A percentile compares a stretch with the other conserved stretches of the same genome.
Conservation (phyloP, 2,113 vertebrate species). For the Xenopus borealis region DNA sequence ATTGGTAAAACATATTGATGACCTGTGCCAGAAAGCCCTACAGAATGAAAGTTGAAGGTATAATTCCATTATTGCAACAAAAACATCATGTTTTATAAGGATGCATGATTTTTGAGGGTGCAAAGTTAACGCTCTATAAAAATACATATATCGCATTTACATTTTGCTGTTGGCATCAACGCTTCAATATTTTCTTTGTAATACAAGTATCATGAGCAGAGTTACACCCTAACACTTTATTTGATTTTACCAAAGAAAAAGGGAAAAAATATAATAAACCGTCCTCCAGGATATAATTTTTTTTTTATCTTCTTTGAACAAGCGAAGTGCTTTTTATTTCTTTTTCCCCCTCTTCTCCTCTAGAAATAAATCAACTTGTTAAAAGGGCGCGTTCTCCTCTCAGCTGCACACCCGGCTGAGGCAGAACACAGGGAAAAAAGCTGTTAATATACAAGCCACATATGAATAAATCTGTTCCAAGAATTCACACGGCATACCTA, state of each 20-base stretch:
- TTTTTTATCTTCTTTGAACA: conserved; percentile 21
- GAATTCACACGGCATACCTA: conserved; percentile 47
- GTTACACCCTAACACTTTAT: background rate
- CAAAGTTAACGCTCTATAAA: too few species aligned
- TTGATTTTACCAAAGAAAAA: background rate
- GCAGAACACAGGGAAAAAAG: conserved; percentile 23
- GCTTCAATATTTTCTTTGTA: too few species aligned
- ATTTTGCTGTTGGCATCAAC: too few species aligned
- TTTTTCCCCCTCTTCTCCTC: conserved; percentile 31
- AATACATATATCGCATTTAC: too few species aligned
- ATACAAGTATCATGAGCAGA: too few species aligned
- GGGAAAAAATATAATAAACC: background rate
- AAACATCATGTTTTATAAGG: too few species aligned
- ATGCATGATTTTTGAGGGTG: too few species aligned
- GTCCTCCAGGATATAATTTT: background rate
- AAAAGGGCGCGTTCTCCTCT: conserved; percentile 36
- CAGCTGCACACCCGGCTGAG: conserved; percentile 27
- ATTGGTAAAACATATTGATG: too few species aligned
- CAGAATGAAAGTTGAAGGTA: too few species aligned
- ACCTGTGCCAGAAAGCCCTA: too few species aligned
- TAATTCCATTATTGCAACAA: too few species aligned
- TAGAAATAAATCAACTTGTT: conserved; percentile 47
- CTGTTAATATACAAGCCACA: conserved; percentile 48
- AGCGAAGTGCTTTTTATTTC: conserved; percentile 33
- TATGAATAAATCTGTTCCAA: conserved; percentile 48